Evolutionary conservation across 2,113 vertebrate species (phyloP).

Genomic region (Coregonus clupeaformis): DNA sequence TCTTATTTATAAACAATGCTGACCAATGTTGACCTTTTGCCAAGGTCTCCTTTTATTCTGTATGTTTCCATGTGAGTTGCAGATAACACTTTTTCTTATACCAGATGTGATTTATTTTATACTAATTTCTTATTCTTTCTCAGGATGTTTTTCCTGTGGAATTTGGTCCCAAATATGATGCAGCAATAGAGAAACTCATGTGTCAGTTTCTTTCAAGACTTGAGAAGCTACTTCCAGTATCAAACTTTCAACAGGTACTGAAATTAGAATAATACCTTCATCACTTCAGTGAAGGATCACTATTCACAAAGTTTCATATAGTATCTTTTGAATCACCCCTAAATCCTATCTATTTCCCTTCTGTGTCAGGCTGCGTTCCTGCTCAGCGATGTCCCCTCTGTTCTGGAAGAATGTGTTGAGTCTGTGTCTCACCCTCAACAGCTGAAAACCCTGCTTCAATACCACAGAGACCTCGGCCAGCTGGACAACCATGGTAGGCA

Average conservation of each 20-base stretch:
- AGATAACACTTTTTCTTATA: no score
- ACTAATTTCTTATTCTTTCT: background rate
- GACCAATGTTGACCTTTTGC: background rate
- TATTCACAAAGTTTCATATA: background rate
- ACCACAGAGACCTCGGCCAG: conserved; percentile 10
- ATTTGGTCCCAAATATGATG: conserved; percentile 34
- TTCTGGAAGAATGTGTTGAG: conserved; percentile 36
- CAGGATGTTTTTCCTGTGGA: conserved; percentile 36
- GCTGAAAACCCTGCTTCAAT: conserved; percentile 24
- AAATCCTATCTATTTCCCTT: background rate
- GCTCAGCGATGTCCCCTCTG: conserved; percentile 26
- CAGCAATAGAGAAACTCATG: conserved; percentile 35
- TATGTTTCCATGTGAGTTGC: background rate
- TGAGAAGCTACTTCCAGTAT: conserved; percentile 33
- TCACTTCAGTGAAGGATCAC: background rate
- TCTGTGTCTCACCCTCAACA: conserved; percentile 21
- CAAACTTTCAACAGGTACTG: conserved; percentile 39
- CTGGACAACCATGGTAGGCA: conserved; percentile 18
- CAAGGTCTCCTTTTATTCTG: background rate
- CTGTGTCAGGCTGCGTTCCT: conserved; percentile 30
- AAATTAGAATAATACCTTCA: background rate
- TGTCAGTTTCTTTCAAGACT: conserved; percentile 37
- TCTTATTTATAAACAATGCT: no score
- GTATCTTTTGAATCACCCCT: background rate
- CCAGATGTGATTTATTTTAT: no score